These are phyloP conservation scores for Scaptomyza caliginosa DNA, from an alignment of 2,888 invertebrate species.

Conservation along the genomic window DNA sequence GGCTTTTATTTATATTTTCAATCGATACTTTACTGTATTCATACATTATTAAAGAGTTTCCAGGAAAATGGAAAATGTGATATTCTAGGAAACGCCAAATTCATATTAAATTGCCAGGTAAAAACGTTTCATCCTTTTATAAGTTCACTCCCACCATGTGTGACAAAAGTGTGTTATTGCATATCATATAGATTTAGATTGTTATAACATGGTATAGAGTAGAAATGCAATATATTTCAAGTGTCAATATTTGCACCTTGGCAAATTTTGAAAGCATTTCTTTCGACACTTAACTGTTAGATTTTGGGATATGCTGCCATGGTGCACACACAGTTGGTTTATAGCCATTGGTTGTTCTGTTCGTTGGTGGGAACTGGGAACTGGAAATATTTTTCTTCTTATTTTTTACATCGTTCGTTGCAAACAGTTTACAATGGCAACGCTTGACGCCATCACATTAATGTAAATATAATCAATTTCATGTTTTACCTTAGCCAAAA, in stretches of 20 bases:
- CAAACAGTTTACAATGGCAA: constrained; percentile 67
- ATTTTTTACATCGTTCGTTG: constrained; percentile 18
- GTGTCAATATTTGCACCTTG: constrained; percentile 74
- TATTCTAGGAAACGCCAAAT: not conserved
- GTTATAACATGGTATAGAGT: not conserved
- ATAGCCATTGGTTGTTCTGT: not conserved
- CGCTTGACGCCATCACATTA: constrained; percentile 75
- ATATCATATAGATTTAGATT: too few relatives aligned
- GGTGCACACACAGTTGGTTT: not conserved
- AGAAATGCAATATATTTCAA: constrained; percentile 62
- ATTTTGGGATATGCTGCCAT: constrained; percentile 10
- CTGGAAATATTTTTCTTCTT: constrained; percentile 19
- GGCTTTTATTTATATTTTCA: not conserved
- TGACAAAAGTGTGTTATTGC: constrained; percentile 3
- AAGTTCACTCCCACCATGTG: constrained; percentile 4
- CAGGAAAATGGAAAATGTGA: not conserved
- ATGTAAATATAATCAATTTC: constrained; percentile 82
- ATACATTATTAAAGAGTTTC: not conserved
- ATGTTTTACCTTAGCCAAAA: constrained; percentile 74
- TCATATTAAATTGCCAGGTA: not conserved
- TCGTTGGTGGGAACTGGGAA: constrained; percentile 24
- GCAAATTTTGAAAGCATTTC: constrained; percentile 70
- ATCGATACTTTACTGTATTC: not conserved
- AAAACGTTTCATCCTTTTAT: not conserved
- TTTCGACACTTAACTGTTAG: constrained; percentile 54